A percentile compares a stretch with the other conserved stretches of the same genome.
Conservation (phyloP, 2,113 vertebrate species). For the Ranitomeya imitator region DNA sequence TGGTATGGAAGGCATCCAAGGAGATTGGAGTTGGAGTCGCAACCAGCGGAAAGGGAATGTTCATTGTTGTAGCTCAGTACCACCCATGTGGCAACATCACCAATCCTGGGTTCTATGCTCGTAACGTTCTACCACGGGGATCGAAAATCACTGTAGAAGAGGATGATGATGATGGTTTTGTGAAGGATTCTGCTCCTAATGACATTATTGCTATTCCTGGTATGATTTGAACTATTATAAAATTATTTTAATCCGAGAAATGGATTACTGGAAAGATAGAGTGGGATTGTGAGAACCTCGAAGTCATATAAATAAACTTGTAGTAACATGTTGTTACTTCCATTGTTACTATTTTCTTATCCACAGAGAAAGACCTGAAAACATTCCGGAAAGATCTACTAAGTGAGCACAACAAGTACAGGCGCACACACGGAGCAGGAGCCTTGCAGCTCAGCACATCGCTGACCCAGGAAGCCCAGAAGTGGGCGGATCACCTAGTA, state of each 20-base stretch:
- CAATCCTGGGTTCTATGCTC: slow-evolving; percentile 92
- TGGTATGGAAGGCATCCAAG: slow-evolving; percentile 94
- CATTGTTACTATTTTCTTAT: background rate
- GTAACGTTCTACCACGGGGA: slow-evolving; percentile 85
- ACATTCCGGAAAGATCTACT: slow-evolving; percentile 61
- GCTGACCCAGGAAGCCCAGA: slow-evolving; percentile 63
- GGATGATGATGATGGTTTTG: slow-evolving; percentile 46
- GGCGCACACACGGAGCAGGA: slow-evolving; percentile 58
- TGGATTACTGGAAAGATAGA: background rate
- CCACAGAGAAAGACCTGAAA: slow-evolving; percentile 51
- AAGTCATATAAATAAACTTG: background rate
- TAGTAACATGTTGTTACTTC: background rate
- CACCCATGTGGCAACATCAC: slow-evolving; percentile 93
- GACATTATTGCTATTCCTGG: slow-evolving; percentile 42
- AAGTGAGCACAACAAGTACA: slow-evolving; percentile 60
- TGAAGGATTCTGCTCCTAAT: slow-evolving; percentile 21
- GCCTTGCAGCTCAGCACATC: slow-evolving; percentile 56
- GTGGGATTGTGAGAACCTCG: background rate
- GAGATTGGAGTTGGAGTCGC: slow-evolving; percentile 93
- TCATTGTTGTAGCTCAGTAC: slow-evolving; percentile 95
- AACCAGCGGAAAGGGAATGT: slow-evolving; percentile 87
- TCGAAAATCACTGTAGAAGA: slow-evolving; percentile 55
- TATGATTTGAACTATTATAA: background rate
- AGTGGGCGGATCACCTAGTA: slow-evolving; percentile 62
- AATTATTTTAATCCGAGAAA: background rate